phyloP scores from a whole-genome alignment of 53 echinoderm and acorn worm genomes.

The Zoroaster sp. region DNA sequence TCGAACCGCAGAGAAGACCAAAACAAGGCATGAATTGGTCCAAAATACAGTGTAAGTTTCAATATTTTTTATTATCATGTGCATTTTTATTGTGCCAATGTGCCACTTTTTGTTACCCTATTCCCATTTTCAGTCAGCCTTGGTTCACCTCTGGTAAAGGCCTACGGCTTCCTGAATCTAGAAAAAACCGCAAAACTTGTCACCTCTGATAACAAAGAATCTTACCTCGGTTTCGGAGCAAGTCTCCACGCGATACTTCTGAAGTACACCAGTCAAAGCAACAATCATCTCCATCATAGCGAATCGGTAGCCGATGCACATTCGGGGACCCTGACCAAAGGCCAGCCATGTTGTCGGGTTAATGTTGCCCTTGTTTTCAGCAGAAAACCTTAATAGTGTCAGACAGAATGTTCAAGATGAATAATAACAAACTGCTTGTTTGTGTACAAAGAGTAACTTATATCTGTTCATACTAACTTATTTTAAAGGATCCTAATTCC shows the following conservation, averaged over 20 bases:
- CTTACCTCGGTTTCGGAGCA: slow-evolving; percentile 48
- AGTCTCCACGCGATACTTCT: slow-evolving; percentile 21
- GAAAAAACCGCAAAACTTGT: too few relatives aligned
- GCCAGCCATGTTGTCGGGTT: slow-evolving; percentile 37
- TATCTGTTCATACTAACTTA: too few relatives aligned
- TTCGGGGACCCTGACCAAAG: slow-evolving; percentile 52
- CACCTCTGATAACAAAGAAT: neutral
- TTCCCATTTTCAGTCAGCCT: too few relatives aligned
- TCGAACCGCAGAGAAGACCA: too few relatives aligned
- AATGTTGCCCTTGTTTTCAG: slow-evolving; percentile 35
- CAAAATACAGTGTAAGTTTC: too few relatives aligned
- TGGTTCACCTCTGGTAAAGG: too few relatives aligned
- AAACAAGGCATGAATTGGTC: too few relatives aligned
- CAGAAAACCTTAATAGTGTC: slow-evolving; percentile 6
- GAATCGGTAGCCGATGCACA: slow-evolving; percentile 49
- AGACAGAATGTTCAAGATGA: neutral
- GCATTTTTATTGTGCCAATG: too few relatives aligned
- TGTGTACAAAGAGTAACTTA: too few relatives aligned
- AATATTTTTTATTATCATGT: too few relatives aligned
- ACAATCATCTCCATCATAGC: slow-evolving; percentile 47
- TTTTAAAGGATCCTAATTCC: neutral
- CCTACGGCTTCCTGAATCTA: too few relatives aligned
- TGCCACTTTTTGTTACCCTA: too few relatives aligned
- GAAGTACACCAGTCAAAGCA: neutral
- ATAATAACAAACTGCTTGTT: neutral